Evolutionary conservation across 2,888 invertebrate species (phyloP).

Genomic region (Ernsta delagoae): DNA sequence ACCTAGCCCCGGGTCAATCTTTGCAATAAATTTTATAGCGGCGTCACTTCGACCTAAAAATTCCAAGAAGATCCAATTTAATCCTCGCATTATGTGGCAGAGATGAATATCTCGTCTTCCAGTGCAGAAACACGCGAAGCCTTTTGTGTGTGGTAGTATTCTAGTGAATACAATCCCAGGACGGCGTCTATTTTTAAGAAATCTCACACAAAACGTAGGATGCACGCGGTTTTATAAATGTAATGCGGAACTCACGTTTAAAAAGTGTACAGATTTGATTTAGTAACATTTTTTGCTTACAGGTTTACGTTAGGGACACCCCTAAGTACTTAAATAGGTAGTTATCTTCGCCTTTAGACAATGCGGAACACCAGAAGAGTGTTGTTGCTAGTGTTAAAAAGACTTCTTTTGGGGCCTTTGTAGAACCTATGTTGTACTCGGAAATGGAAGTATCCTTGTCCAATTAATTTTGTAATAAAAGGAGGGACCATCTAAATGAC

Average conservation of each 20-base stretch:
- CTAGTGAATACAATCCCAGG: background rate
- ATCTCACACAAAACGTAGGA: background rate
- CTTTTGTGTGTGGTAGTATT: constrained; percentile 20
- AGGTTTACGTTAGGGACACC: background rate
- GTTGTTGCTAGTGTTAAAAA: no score
- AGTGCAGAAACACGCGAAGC: constrained; percentile 27
- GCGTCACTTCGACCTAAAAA: constrained; percentile 46
- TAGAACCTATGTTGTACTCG: no score
- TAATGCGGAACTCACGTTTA: background rate
- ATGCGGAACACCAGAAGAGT: no score
- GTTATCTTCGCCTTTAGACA: no score
- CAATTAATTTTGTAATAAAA: no score
- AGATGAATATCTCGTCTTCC: constrained; percentile 43
- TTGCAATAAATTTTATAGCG: constrained; percentile 76
- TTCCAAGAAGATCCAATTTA: constrained; percentile 78
- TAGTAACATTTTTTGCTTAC: background rate
- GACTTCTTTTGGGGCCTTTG: no score
- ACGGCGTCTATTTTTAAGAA: constrained; percentile 21
- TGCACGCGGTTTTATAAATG: background rate
- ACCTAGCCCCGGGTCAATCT: constrained; percentile 53
- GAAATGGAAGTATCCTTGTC: no score
- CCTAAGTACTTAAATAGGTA: no score
- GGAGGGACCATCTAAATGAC: no score
- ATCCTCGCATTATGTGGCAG: constrained; percentile 69
- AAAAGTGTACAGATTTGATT: background rate